Percentiles rank a stretch among this genome's conserved stretches.
These are phyloP conservation scores for Barypeithes pellucidus DNA, from an alignment of 2,888 invertebrate genomes.

Conservation along the genomic window DNA sequence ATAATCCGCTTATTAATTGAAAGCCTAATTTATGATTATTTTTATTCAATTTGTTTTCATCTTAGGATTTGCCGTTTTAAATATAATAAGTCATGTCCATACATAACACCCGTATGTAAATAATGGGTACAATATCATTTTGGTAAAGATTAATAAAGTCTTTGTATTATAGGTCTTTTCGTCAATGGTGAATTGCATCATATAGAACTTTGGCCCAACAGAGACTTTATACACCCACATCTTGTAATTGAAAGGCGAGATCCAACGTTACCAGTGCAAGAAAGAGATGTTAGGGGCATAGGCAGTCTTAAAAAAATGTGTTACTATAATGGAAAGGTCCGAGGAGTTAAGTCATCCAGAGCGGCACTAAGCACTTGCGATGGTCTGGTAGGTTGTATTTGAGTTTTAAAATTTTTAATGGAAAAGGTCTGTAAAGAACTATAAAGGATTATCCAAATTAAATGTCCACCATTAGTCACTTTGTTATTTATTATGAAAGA, in stretches of 20 bases:
- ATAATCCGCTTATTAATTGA: too few species aligned
- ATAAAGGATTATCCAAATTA: too few species aligned
- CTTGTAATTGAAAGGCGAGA: constrained; percentile 65
- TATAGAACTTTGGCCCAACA: constrained; percentile 72
- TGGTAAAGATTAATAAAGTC: neutral
- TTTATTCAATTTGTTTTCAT: too few species aligned
- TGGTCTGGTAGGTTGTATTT: constrained; percentile 64
- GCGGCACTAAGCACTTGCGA: constrained; percentile 73
- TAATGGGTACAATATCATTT: too few species aligned
- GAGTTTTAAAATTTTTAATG: too few species aligned
- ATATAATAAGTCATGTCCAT: too few species aligned
- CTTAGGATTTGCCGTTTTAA: too few species aligned
- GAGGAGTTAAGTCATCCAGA: constrained; percentile 68
- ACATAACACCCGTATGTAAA: too few species aligned
- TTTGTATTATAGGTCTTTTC: constrained; percentile 55
- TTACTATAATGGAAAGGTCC: constrained; percentile 73
- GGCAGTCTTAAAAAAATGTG: constrained; percentile 66
- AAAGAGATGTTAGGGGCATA: constrained; percentile 62
- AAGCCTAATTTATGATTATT: too few species aligned
- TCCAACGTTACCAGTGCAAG: constrained; percentile 60
- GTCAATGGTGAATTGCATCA: constrained; percentile 67
- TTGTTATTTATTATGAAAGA: too few species aligned
- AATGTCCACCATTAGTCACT: too few species aligned
- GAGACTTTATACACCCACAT: constrained; percentile 71
- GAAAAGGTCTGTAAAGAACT: too few species aligned